Evolutionary conservation across 2,888 invertebrate species (phyloP), one percentile per base, ranked within the genome.

Genomic region (Dioctria rufipes): DNA sequence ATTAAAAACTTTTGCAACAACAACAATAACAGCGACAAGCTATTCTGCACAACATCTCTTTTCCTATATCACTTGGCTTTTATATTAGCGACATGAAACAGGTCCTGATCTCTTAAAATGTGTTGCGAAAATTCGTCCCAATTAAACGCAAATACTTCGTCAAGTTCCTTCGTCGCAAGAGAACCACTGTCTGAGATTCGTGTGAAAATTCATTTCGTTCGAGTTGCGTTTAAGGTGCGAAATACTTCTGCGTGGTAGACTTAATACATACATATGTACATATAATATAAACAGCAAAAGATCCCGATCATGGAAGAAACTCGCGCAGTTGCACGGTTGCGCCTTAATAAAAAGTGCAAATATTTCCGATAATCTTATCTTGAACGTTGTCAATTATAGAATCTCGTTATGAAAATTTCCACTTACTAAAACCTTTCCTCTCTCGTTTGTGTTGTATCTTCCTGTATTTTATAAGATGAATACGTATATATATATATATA

Each of bases 321-420:
- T 82, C 81, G 83, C 25, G 2, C 25, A 25, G 25, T 25, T 25
- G 25, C 25, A 25, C 25, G 25, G 25, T 25, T 25, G 25, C 25
- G 81, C 82, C 83, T 83, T 82, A 83, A 83, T 83, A 83, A 82
- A 78, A 81, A 81, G 83, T 82, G 83, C 81, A 84, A 84, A 84
- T 84, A 84, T 84, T 84, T 83, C 82, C 82, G 84, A 84, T 83
- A 84, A 83, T 84, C 84, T 84, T 83, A 84, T 84, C 84, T 84
- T 83, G 83, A 83, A 84, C 82, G 84, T 82, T 84, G 84, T 84
- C 83, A 84, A 84, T 84, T 84, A 84, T 83, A 83, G 83, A 84
- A 83, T 83, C 83, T 83, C 80, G 82, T 84, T 67, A 83, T 82
- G 82, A 83, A 83, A 83, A 82, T 83, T 82, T 83, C 83, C 83